Percentiles rank a stretch among this genome's conserved stretches.
phyloP scores from a whole-genome alignment of 2,797 vertebrate species.

The Notamacropus eugenii region DNA sequence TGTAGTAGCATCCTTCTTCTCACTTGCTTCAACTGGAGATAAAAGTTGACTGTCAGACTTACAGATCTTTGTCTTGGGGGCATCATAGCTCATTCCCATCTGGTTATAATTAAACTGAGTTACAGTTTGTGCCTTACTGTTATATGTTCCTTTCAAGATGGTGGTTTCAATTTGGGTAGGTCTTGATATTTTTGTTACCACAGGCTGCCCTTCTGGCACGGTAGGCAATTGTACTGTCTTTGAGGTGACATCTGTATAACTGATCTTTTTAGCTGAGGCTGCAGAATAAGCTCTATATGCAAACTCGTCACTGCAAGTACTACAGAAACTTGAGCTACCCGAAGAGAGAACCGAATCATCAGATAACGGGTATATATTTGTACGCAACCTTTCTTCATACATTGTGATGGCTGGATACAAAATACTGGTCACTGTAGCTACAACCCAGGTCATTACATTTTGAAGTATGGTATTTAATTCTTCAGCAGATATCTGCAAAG shows the following conservation, averaged over 20 bases:
- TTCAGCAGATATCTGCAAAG: constrained; percentile 72
- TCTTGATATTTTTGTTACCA: not conserved
- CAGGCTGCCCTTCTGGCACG: constrained; percentile 46
- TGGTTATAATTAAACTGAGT: constrained; percentile 27
- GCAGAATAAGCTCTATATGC: constrained; percentile 39
- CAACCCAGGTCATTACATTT: constrained; percentile 82
- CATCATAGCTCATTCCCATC: not conserved
- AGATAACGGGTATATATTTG: constrained; percentile 32
- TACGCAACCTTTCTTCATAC: constrained; percentile 77
- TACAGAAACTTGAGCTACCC: constrained; percentile 79
- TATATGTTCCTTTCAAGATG: constrained; percentile 31
- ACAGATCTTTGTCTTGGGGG: constrained; percentile 40
- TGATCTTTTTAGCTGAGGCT: constrained; percentile 52
- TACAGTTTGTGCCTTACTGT: not conserved
- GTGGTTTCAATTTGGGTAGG: constrained; percentile 43
- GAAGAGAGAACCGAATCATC: constrained; percentile 73
- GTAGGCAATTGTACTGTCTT: constrained; percentile 16
- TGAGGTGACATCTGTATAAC: constrained; percentile 45
- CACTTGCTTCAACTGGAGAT: constrained; percentile 19
- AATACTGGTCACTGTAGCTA: constrained; percentile 81
- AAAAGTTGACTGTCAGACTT: constrained; percentile 74
- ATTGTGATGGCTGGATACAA: constrained; percentile 81
- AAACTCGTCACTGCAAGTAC: constrained; percentile 77
- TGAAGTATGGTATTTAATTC: constrained; percentile 79
- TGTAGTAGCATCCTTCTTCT: constrained; percentile 71